A percentile compares a stretch with the other conserved stretches of the same genome.
These are phyloP conservation scores for Mesembrinibis cayennensis DNA, from an alignment of 2,113 vertebrate species.

Conservation along the genomic window DNA sequence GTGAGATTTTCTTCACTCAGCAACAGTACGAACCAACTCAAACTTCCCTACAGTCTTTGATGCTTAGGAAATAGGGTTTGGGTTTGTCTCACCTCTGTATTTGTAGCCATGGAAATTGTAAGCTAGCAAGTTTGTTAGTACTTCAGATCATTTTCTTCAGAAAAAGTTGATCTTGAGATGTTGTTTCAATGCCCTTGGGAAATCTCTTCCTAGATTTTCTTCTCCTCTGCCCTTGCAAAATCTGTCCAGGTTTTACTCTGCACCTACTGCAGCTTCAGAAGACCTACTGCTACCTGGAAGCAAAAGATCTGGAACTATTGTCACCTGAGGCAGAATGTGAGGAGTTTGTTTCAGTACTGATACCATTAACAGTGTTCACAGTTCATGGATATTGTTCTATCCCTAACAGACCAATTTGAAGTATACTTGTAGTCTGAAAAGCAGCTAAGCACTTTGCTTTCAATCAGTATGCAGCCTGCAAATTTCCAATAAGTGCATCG, in stretches of 20 bases:
- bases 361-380: background rate
- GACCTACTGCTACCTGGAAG: background rate
- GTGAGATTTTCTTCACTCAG: background rate
- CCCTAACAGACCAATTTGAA: background rate
- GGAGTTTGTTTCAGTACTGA: background rate
- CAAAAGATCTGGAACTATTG: background rate
- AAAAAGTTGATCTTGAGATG: background rate
- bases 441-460: background rate
- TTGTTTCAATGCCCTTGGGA: background rate
- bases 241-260: background rate
- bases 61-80: background rate
- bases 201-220: background rate
- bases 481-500: background rate
- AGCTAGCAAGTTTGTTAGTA: fast-evolving
- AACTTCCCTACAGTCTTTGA: background rate
- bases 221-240: background rate
- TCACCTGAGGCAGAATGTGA: background rate
- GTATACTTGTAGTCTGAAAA: background rate
- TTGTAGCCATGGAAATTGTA: background rate
- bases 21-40: background rate
- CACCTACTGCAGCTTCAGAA: background rate
- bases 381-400: background rate
- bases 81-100: background rate
- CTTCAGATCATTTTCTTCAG: background rate
- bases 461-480: background rate